Conservation (phyloP, 2,113 vertebrate species). For the Ceyx melanurus region DNA sequence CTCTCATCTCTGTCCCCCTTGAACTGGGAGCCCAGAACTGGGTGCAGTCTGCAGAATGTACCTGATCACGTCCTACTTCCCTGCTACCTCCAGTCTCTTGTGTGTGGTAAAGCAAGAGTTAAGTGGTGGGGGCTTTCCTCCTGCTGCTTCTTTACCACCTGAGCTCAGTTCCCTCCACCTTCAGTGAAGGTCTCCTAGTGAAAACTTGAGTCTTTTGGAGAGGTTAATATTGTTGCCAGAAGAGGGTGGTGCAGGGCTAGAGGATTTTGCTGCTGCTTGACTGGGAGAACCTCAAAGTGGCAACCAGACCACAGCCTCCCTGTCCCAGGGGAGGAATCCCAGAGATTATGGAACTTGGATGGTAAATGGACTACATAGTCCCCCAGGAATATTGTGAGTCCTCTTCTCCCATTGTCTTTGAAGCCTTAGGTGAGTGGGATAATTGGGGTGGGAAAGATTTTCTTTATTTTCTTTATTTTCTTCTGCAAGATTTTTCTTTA, state of each 20-base stretch:
- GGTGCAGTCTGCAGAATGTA: too few species aligned
- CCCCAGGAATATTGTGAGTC: conserved; percentile 37
- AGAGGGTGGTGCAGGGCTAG: neutral
- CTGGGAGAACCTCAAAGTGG: neutral
- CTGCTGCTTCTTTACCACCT: neutral
- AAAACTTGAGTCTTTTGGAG: neutral
- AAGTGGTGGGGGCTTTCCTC: neutral
- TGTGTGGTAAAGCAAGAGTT: neutral
- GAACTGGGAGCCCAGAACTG: too few species aligned
- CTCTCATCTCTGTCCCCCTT: too few species aligned
- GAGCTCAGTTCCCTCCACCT: fast-evolving
- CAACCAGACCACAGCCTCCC: neutral
- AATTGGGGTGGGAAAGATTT: neutral
- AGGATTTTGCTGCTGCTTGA: neutral
- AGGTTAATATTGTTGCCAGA: neutral
- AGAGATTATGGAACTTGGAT: conserved; percentile 67
- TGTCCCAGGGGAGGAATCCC: neutral
- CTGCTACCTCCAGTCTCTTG: neutral
- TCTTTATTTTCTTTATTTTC: too few species aligned
- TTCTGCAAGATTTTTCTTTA: neutral
- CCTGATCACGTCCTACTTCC: neutral
- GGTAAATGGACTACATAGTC: conserved; percentile 74
- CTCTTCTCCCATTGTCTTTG: conserved; percentile 71
- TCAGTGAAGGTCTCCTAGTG: neutral
- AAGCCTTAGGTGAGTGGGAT: conserved; percentile 75